Conservation (phyloP, 2,888 invertebrate species). For the Diadromus collaris region DNA sequence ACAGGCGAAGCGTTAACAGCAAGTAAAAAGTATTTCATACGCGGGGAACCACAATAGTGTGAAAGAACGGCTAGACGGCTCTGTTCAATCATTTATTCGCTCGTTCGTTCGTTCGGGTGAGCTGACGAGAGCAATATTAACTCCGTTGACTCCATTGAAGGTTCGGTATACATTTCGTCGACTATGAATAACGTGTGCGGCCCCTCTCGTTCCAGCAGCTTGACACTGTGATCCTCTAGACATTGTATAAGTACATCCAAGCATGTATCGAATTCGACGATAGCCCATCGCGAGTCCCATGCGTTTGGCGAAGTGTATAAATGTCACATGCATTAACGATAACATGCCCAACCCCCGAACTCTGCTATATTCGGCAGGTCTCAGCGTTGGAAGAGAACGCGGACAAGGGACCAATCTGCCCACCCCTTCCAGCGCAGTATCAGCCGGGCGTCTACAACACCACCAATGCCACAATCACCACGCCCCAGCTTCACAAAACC, state of each 20-base stretch:
- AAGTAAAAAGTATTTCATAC: conserved; percentile 26
- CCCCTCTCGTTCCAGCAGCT: conserved; percentile 47
- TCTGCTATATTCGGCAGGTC: conserved; percentile 73
- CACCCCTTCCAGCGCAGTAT: conserved; percentile 77
- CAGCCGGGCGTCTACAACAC: conserved; percentile 75
- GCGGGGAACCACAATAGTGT: conserved; percentile 7
- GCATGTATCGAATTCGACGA: conserved; percentile 20
- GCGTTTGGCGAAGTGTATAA: conserved; percentile 69
- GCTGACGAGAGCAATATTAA: conserved; percentile 50
- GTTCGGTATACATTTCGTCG: conserved; percentile 55
- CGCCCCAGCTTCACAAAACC: conserved; percentile 77
- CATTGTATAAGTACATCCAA: background rate
- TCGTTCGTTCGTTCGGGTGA: conserved; percentile 31
- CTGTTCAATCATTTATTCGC: conserved; percentile 14
- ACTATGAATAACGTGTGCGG: conserved; percentile 56
- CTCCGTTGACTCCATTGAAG: conserved; percentile 36
- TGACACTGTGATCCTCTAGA: conserved; percentile 23
- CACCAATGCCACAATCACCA: conserved; percentile 68
- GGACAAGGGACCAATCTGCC: conserved; percentile 79
- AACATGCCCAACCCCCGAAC: conserved; percentile 62
- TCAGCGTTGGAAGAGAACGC: conserved; percentile 75
- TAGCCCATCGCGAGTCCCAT: conserved; percentile 46
- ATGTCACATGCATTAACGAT: conserved; percentile 76
- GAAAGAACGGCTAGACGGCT: conserved; percentile 15
- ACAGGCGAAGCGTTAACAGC: conserved; percentile 33